These are phyloP conservation scores for Microtus oregoni DNA, from an alignment of 2,113 vertebrate species.

Conservation along the genomic window DNA sequence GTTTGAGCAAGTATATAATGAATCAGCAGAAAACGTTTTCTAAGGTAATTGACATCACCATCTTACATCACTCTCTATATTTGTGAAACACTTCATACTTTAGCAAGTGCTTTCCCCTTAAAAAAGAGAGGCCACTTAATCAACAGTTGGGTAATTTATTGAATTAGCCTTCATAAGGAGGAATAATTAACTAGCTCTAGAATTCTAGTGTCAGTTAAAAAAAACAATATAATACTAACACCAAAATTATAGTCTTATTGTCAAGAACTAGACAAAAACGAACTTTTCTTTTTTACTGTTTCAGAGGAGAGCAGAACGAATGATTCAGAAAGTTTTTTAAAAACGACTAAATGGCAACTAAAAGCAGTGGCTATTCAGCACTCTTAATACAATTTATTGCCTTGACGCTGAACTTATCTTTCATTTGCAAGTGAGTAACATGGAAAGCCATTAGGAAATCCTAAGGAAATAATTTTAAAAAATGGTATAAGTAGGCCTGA, in stretches of 20 bases:
- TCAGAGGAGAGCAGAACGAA: conserved; percentile 59
- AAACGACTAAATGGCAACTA: conserved; percentile 68
- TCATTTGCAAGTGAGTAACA: conserved; percentile 69
- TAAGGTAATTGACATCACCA: neutral
- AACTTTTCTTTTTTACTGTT: conserved; percentile 36
- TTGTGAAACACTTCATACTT: conserved; percentile 68
- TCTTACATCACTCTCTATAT: conserved; percentile 65
- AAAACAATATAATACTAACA: conserved; percentile 42
- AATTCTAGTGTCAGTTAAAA: conserved; percentile 57
- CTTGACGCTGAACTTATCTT: conserved; percentile 69
- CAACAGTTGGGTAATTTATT: conserved; percentile 73
- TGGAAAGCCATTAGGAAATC: conserved; percentile 61
- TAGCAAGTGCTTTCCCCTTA: conserved; percentile 70
- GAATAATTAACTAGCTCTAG: conserved; percentile 67
- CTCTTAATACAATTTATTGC: conserved; percentile 74
- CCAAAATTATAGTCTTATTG: conserved; percentile 67
- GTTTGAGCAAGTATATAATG: conserved; percentile 66
- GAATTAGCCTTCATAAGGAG: conserved; percentile 69
- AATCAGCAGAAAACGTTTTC: conserved; percentile 72
- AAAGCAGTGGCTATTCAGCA: conserved; percentile 56
- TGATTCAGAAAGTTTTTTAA: conserved; percentile 54
- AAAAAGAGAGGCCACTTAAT: conserved; percentile 67
- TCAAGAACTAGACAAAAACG: conserved; percentile 66
- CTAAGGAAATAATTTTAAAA: conserved; percentile 52
- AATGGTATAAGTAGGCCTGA: conserved; percentile 30